Evolutionary conservation across 2,888 invertebrate genomes (phyloP).

Genomic region (Thecocarcelia acutangulata): DNA sequence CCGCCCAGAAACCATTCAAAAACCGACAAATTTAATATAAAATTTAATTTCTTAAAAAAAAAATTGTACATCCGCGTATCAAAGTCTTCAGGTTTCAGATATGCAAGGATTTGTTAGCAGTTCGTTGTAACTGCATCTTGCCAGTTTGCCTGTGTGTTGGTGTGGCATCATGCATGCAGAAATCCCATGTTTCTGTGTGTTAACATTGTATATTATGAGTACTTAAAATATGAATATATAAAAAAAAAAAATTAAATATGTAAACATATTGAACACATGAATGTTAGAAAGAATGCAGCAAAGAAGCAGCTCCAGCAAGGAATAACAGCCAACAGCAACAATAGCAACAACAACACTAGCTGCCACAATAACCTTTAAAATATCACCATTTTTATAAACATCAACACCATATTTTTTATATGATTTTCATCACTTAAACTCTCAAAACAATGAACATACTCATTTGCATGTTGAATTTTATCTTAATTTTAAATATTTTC

Average conservation of each 20-base stretch:
- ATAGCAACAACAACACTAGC: constrained; percentile 1
- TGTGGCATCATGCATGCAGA: neutral
- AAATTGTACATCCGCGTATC: constrained; percentile 7
- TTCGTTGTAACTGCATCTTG: neutral
- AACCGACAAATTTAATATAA: too few relatives aligned
- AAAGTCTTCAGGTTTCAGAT: constrained; percentile 41
- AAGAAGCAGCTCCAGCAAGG: neutral
- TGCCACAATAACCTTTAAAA: constrained; percentile 65
- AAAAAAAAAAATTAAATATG: constrained; percentile 7
- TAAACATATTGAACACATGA: constrained; percentile 37
- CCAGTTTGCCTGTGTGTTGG: neutral
- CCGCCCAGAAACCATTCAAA: too few relatives aligned
- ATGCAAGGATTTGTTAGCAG: constrained; percentile 41
- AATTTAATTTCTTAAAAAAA: too few relatives aligned
- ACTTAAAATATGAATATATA: constrained; percentile 46
- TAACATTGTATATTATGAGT: constrained; percentile 43
- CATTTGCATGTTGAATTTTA: constrained; percentile 3
- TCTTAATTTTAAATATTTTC: constrained; percentile 52
- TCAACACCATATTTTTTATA: constrained; percentile 59
- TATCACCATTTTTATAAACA: constrained; percentile 67
- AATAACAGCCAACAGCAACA: neutral
- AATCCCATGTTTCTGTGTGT: constrained; percentile 25
- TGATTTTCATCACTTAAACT: constrained; percentile 27
- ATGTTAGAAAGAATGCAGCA: neutral
- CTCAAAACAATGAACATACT: neutral